Evolutionary conservation across 2,888 invertebrate genomes (phyloP).

Genomic region (Philereme vetulata): DNA sequence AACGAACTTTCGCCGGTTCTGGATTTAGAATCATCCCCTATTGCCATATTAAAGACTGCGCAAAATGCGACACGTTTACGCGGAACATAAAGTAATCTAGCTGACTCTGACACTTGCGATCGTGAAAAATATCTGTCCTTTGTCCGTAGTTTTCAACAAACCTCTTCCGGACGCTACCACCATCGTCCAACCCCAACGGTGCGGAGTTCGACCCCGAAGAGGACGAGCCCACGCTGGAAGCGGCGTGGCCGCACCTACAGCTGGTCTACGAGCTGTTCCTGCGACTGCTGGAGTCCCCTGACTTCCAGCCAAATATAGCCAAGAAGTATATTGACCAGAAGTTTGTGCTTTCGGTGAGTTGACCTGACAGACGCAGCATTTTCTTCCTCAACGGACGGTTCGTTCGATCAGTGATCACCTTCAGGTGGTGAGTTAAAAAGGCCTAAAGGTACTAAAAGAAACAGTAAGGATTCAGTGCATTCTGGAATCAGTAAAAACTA

Average conservation of each 20-base stretch:
- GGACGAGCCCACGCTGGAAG: constrained; percentile 97
- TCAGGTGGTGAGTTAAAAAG: no score
- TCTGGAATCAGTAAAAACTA: no score
- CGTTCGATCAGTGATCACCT: no score
- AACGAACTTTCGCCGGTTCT: no score
- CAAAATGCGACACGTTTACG: no score
- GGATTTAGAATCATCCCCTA: no score
- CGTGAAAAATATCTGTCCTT: neutral
- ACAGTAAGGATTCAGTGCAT: no score
- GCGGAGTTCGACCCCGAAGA: constrained; percentile 97
- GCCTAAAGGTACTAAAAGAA: no score
- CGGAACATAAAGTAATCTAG: no score
- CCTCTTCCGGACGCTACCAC: constrained; percentile 94
- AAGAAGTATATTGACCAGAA: constrained; percentile 98
- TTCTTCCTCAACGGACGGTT: no score
- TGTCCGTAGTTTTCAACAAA: constrained; percentile 90
- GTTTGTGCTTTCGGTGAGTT: constrained; percentile 94
- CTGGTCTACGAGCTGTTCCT: constrained; percentile 90
- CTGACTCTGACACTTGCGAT: neutral
- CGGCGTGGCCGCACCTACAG: constrained; percentile 97
- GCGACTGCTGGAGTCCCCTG: constrained; percentile 94
- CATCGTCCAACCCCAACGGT: constrained; percentile 92
- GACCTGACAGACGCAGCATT: neutral
- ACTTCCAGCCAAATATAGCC: constrained; percentile 95
- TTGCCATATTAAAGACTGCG: no score